Base-by-base conservation (phyloP, 2,113 vertebrate species). In the Isurus oxyrinchus region DNA sequence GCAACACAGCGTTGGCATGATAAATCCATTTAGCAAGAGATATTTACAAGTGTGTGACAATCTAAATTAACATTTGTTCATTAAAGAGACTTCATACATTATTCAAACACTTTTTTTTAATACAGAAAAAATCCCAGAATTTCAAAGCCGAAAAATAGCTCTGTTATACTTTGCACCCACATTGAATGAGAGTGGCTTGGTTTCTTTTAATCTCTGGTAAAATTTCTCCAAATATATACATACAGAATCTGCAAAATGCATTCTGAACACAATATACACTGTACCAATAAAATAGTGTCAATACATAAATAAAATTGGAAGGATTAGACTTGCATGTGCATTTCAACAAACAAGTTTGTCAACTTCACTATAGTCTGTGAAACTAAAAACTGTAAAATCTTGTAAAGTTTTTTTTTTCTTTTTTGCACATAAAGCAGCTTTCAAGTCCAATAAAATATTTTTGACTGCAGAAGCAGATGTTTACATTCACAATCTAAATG, bases 21-120 rank as follows among this genome's bases (percentile, higher is more conserved):
- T 86, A 76, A 88, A 67, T 96, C 57, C 86, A 96, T 96, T 86
- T 55, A 86, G 86, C 63, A 96, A 79, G 76, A 81, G 57, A 57
- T 14, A 96, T 96, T 98, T 99, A 99, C 99, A 99, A 99, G 99
- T 99, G 98, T 98, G 98, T 99, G 98, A 99, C 98, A 97, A 98
- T 99, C 99, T 99, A 99, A 98, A 99, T 99, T 99, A 99, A 99
- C 99, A 98, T 99, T 99, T 99, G 98, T 99, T 99, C 99, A 99
- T 99, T 99, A 99, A 98, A 98, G 98, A 98, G 98, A 98, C 98
- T 99, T 98, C 97, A 97, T 98, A 99, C 99, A 98, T 99, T 99
- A 99, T 99, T 99, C 98, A 99, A 99, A 99, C 99, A 99, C 98
- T 98, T 98, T 98, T 98, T 98, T 99, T 99, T 99, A 99, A 99